Evolutionary conservation across 2,113 vertebrate species (phyloP), one percentile per base, ranked within the genome.

Genomic region (Brachypodius melanocephalos): DNA sequence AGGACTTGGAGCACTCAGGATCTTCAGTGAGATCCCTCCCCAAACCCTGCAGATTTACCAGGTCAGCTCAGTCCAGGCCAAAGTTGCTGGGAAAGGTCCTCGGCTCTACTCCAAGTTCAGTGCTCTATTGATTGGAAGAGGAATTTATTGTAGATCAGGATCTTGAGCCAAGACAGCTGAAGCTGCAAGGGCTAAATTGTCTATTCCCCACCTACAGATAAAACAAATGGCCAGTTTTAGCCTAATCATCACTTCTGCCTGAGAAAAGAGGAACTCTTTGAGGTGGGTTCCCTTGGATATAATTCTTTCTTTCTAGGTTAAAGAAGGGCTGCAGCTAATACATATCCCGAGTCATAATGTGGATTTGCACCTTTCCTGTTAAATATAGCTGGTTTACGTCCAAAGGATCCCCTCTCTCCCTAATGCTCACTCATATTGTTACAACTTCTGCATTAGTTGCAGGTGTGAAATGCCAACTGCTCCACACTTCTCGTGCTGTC

Each of bases 341-440:
- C 58, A 58, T 57, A 71, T 65, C 74, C 74, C 2, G 49, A 91
- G 62, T 61, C 10, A 4, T 93, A 88, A 95, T 1, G 25, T 59
- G 81, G 94, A 95, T 97, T 97, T 95, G 81, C 89, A 90, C 93
- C 78, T 90, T 88, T 93, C 88, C 59, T 2, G 11, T 94, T 80
- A 94, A 85, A 91, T 90, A 51, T 36, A 88, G 71, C 87, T 91
- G 87, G 71, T 91, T 89, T 28, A 1, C 79, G 48, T 95, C 87
- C 66, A 88, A 82, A 82, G 34, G 48, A 76, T 82, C 10, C 0
- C 34, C 93, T 79, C 55, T 75, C 67, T 52, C 91, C 81, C 81
- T 95, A 89, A 85, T n/a, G 74, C n/a, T 95, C 81, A 22, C 91
- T 94, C 76, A 34, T 2, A 79, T 55, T 10, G 8, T 94, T 89